Conservation (phyloP, 2,888 invertebrate genomes). For the Caprella mutica region DNA sequence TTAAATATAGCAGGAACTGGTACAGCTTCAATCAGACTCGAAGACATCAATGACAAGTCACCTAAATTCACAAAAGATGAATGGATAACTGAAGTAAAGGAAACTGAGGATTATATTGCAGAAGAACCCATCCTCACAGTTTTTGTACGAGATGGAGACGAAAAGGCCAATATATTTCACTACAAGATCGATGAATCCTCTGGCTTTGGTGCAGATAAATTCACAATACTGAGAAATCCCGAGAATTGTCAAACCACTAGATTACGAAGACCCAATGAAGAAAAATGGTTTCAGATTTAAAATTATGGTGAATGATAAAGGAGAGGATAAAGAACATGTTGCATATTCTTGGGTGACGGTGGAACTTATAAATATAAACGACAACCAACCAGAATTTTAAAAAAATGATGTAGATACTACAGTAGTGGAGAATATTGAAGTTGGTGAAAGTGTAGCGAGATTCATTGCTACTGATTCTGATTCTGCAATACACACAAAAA, state of each 20-base stretch:
- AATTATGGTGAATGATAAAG: constrained; percentile 50
- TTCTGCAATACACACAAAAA: too few relatives aligned
- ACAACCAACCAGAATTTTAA: constrained; percentile 92
- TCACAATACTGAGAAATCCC: constrained; percentile 91
- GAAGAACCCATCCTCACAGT: constrained; percentile 89
- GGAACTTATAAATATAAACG: constrained; percentile 78
- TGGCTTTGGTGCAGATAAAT: constrained; percentile 90
- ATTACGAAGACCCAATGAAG: constrained; percentile 87
- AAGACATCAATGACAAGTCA: constrained; percentile 97
- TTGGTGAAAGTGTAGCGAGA: constrained; percentile 78
- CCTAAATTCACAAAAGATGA: constrained; percentile 93
- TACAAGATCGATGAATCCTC: constrained; percentile 85
- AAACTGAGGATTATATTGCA: constrained; percentile 80
- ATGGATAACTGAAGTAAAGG: constrained; percentile 91
- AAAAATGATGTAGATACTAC: constrained; percentile 83
- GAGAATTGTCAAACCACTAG: constrained; percentile 92
- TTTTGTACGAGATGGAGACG: constrained; percentile 88
- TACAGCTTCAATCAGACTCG: constrained; percentile 86
- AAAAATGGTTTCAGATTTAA: constrained; percentile 90
- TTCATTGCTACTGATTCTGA: constrained; percentile 92
- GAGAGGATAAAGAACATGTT: constrained; percentile 92
- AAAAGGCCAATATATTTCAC: constrained; percentile 91
- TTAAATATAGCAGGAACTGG: constrained; percentile 83
- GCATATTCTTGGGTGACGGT: constrained; percentile 93
- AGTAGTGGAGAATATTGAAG: constrained; percentile 74